A percentile compares a stretch with the other conserved stretches of the same genome.
phyloP scores from a whole-genome alignment of 2,888 invertebrate genomes.

The Artemia sinica region DNA sequence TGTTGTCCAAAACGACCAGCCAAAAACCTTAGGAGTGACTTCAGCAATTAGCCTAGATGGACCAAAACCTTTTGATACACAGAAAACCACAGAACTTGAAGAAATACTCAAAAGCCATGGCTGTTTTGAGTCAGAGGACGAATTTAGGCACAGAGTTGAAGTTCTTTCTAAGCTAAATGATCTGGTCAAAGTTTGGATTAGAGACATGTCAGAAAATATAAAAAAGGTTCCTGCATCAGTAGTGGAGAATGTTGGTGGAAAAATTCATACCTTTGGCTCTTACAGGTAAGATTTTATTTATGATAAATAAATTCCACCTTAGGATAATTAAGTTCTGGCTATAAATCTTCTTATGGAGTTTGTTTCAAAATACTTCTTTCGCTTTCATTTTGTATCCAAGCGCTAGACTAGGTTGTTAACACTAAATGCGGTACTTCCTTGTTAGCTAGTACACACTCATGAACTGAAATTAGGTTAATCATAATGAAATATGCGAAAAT shows the following conservation, averaged over 20 bases:
- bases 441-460: too few relatives aligned
- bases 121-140: conserved; percentile 75
- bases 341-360: too few relatives aligned
- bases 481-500: too few relatives aligned
- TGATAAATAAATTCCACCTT: too few relatives aligned
- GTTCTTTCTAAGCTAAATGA: conserved; percentile 58
- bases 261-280: conserved; percentile 98
- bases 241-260: conserved; percentile 82
- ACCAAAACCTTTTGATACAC: conserved; percentile 58
- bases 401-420: too few relatives aligned
- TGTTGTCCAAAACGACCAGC: conserved; percentile 1
- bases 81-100: conserved; percentile 56
- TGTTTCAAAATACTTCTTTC: too few relatives aligned
- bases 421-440: too few relatives aligned
- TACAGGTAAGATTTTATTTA: conserved; percentile 38
- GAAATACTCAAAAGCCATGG: conserved; percentile 60
- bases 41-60: conserved; percentile 77
- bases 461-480: too few relatives aligned
- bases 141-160: conserved; percentile 58
- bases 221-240: conserved; percentile 82
- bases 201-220: conserved; percentile 55
- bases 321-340: too few relatives aligned
- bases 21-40: conserved; percentile 52
- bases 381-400: too few relatives aligned
- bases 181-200: conserved; percentile 84